A percentile compares a stretch with the other conserved stretches of the same genome.
These are phyloP conservation scores for Bothrops jararaca DNA, from an alignment of 2,113 vertebrate genomes.

Conservation along the genomic window DNA sequence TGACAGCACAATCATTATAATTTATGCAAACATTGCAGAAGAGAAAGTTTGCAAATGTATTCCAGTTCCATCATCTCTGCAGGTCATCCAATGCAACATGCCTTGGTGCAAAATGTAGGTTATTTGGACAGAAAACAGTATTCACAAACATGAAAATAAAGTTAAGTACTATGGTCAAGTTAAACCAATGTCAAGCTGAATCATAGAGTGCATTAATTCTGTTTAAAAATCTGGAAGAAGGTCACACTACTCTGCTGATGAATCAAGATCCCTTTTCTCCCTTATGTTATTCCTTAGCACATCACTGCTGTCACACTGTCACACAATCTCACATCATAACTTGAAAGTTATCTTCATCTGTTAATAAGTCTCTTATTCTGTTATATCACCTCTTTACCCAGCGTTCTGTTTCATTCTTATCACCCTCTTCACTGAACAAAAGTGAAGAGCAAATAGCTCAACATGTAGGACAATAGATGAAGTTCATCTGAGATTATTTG, in stretches of 20 bases:
- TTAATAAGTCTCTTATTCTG: not conserved
- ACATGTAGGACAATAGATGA: not conserved
- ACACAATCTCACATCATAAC: not conserved
- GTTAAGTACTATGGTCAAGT: not conserved
- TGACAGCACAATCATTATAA: not conserved
- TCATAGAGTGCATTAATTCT: not conserved
- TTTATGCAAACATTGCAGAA: not conserved
- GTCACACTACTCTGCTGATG: not conserved
- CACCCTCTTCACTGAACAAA: not conserved
- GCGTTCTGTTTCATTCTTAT: not conserved
- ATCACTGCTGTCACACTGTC: not conserved
- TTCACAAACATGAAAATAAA: not conserved
- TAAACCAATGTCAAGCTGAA: not conserved
- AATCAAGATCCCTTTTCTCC: not conserved
- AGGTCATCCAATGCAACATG: not conserved
- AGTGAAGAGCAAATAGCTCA: not conserved
- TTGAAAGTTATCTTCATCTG: not conserved
- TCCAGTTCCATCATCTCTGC: not conserved
- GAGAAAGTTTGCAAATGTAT: not conserved
- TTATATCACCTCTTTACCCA: not conserved
- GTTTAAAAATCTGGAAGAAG: not conserved
- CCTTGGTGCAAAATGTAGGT: not conserved
- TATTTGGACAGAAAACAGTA: not conserved
- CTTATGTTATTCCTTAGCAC: not conserved
- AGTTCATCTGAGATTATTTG: not conserved